Conservation (phyloP, 2,797 vertebrate genomes). For the Malacoctenus gilli region DNA sequence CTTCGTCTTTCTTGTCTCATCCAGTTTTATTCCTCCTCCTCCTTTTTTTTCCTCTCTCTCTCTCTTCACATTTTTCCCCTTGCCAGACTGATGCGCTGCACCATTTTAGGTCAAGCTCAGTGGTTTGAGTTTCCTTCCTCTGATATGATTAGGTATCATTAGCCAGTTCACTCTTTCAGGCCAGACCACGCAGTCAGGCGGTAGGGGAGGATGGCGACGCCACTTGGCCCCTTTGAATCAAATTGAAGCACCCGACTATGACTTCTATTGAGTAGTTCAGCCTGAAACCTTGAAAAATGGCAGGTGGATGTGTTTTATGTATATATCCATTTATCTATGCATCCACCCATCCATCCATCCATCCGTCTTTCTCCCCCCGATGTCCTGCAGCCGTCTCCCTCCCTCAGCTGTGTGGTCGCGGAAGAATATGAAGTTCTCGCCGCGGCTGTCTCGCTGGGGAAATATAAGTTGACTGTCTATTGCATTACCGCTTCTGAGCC, state of each 20-base stretch:
- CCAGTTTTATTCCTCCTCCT: too few relatives aligned
- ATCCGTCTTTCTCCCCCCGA: slow-evolving; percentile 1
- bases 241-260: slow-evolving; percentile 4
- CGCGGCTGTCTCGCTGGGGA: slow-evolving; percentile 70
- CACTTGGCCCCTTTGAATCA: slow-evolving; percentile 18
- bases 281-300: slow-evolving; percentile 33
- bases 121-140: slow-evolving; percentile 53
- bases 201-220: slow-evolving; percentile 35
- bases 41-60: neutral
- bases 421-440: slow-evolving; percentile 68
- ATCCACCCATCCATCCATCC: slow-evolving; percentile 33
- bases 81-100: slow-evolving; percentile 23
- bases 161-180: slow-evolving; percentile 41
- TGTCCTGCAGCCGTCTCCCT: slow-evolving; percentile 53
- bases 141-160: slow-evolving; percentile 74
- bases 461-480: slow-evolving; percentile 75
- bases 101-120: slow-evolving; percentile 37
- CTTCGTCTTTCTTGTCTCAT: slow-evolving; percentile 2
- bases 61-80: slow-evolving; percentile 13
- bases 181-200: slow-evolving; percentile 28
- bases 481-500: slow-evolving; percentile 73
- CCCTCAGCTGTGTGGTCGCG: slow-evolving; percentile 41
- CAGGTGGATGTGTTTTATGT: slow-evolving; percentile 17
- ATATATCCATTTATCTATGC: slow-evolving; percentile 35
- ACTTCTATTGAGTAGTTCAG: slow-evolving; percentile 7